Percentiles rank a stretch among this genome's conserved stretches.
Conservation (phyloP, 2,113 vertebrate genomes). For the Pygoscelis antarcticus region DNA sequence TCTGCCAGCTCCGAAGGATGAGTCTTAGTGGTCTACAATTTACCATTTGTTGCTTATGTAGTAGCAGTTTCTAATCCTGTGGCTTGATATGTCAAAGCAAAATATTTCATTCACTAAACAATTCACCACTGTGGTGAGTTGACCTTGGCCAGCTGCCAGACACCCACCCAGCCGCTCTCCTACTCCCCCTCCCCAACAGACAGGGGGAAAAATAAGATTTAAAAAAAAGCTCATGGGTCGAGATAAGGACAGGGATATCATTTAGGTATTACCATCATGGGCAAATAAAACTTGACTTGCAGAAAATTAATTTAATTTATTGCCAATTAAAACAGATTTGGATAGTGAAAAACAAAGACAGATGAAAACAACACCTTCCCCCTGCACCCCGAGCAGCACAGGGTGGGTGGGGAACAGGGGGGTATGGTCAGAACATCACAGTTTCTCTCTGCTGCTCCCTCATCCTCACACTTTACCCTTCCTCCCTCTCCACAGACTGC, state of each 20-base stretch:
- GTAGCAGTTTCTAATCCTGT: background rate
- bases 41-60: background rate
- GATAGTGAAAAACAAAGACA: background rate
- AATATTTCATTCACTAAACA: background rate
- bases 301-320: background rate
- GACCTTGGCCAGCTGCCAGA: background rate
- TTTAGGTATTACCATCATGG: background rate
- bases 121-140: background rate
- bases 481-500: background rate
- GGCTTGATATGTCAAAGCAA: background rate
- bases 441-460: background rate
- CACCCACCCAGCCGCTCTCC: background rate
- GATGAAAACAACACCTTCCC: background rate
- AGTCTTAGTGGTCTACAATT: background rate
- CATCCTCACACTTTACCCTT: background rate
- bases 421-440: background rate
- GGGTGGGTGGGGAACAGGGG: fast-evolving
- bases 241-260: background rate
- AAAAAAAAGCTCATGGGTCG: background rate
- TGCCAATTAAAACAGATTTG: background rate
- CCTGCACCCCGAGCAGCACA: fast-evolving
- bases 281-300: background rate
- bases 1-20: background rate
- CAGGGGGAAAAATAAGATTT: background rate
- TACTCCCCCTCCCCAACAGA: background rate